A percentile compares a stretch with the other conserved stretches of the same genome.
Evolutionary conservation across 2,888 invertebrate genomes (phyloP).

Genomic region (Leptopilina syphax): DNA sequence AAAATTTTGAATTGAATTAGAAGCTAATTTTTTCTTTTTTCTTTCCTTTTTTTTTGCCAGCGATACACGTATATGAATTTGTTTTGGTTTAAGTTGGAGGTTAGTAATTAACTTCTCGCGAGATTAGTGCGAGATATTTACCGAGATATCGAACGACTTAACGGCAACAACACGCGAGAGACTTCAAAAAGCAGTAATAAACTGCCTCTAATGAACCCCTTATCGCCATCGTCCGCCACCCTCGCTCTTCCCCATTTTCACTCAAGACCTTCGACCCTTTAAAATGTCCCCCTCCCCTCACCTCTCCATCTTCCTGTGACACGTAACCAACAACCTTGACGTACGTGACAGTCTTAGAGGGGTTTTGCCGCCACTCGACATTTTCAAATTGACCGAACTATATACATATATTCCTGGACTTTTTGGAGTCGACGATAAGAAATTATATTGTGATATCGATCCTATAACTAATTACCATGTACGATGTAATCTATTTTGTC

Average conservation of each 20-base stretch:
- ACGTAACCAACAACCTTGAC: slow-evolving; percentile 42
- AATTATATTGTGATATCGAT: slow-evolving; percentile 63
- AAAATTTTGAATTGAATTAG: slow-evolving; percentile 46
- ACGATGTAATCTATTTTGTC: background rate
- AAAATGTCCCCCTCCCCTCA: slow-evolving; percentile 32
- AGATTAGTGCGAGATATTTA: slow-evolving; percentile 76
- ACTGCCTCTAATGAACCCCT: slow-evolving; percentile 77
- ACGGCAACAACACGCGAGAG: slow-evolving; percentile 77
- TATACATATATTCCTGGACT: slow-evolving; percentile 43
- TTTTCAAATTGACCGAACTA: slow-evolving; percentile 58
- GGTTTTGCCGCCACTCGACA: slow-evolving; percentile 48
- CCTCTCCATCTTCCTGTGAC: slow-evolving; percentile 57
- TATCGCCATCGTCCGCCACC: slow-evolving; percentile 71
- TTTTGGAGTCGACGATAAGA: slow-evolving; percentile 60
- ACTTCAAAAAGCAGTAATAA: slow-evolving; percentile 77
- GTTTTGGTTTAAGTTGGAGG: slow-evolving; percentile 49
- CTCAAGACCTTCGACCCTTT: slow-evolving; percentile 50
- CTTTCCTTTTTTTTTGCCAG: no score
- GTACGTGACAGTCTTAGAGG: slow-evolving; percentile 43
- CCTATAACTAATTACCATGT: slow-evolving; percentile 41
- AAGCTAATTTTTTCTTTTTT: background rate
- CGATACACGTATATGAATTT: no score
- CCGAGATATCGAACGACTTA: slow-evolving; percentile 77
- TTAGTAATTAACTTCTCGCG: slow-evolving; percentile 76
- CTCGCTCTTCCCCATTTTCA: slow-evolving; percentile 57